Evolutionary conservation across 2,888 invertebrate genomes (phyloP).

Genomic region (Heteropelma amictum): DNA sequence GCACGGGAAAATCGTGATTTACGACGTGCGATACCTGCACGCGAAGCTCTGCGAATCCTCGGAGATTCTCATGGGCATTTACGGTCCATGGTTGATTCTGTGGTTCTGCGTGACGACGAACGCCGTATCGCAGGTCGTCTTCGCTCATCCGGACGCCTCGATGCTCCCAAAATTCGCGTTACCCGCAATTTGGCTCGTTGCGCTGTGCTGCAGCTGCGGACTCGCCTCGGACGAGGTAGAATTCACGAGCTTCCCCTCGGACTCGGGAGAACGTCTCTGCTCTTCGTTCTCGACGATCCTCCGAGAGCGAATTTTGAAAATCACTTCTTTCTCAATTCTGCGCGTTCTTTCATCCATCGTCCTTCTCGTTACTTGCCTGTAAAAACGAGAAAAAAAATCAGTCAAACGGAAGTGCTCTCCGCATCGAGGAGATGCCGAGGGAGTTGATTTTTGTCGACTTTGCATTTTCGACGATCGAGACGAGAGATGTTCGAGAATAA

Average conservation of each 20-base stretch:
- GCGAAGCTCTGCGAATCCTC: conserved; percentile 20
- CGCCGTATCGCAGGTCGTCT: not conserved
- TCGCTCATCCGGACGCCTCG: not conserved
- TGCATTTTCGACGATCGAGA: too few relatives aligned
- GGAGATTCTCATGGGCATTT: conserved; percentile 4
- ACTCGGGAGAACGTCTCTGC: not conserved
- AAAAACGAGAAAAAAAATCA: too few relatives aligned
- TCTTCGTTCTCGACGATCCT: too few relatives aligned
- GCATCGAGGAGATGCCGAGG: too few relatives aligned
- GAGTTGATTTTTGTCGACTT: too few relatives aligned
- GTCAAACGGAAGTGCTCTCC: too few relatives aligned
- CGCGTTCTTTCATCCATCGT: too few relatives aligned
- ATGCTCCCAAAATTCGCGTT: not conserved
- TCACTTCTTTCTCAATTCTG: too few relatives aligned
- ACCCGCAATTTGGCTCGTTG: conserved; percentile 1
- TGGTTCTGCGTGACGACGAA: conserved; percentile 10
- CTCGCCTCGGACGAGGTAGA: conserved; percentile 18
- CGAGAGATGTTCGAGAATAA: too few relatives aligned
- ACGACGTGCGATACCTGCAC: conserved; percentile 34
- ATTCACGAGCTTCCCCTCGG: not conserved
- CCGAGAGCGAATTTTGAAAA: too few relatives aligned
- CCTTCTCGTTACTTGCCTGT: too few relatives aligned
- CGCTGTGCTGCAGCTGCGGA: conserved; percentile 15
- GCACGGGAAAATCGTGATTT: conserved; percentile 1
- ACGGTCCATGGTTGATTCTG: conserved; percentile 12